Percentiles rank a stretch among this genome's conserved stretches.
phyloP scores from a whole-genome alignment of 2,888 invertebrate genomes.

The Ennomos quercinarius region DNA sequence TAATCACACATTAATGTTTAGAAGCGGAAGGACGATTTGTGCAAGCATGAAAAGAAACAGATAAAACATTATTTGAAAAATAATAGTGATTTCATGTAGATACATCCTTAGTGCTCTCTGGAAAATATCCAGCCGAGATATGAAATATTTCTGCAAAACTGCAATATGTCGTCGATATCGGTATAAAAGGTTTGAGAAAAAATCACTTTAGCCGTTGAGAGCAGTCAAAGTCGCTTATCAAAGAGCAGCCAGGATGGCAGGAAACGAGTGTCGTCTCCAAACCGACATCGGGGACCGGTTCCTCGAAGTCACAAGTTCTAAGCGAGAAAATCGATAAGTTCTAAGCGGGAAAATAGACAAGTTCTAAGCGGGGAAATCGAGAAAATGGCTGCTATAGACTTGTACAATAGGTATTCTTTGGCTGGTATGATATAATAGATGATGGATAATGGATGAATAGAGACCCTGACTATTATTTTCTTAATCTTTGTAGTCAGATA shows the following conservation, averaged over 20 bases:
- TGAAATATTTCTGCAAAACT: constrained; percentile 16
- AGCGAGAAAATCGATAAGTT: neutral
- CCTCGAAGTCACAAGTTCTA: constrained; percentile 8
- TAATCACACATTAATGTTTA: no score
- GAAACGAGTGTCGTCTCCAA: constrained; percentile 28
- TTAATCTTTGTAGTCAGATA: no score
- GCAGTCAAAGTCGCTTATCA: constrained; percentile 38
- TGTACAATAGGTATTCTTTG: neutral
- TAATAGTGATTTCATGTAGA: no score
- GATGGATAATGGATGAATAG: no score
- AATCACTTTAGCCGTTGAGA: constrained; percentile 35
- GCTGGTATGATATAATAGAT: neutral
- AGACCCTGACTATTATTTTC: no score
- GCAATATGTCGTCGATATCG: constrained; percentile 29
- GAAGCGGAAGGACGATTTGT: no score
- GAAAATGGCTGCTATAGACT: neutral
- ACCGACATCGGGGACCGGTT: constrained; percentile 19
- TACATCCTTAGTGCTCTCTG: no score
- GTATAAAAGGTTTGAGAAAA: constrained; percentile 26
- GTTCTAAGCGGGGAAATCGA: neutral
- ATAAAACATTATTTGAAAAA: neutral
- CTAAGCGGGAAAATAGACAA: constrained; percentile 3
- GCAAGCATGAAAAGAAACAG: constrained; percentile 10
- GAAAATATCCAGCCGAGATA: constrained; percentile 1
- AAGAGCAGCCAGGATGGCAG: constrained; percentile 31